Evolutionary conservation across 2,888 invertebrate genomes (phyloP).

Genomic region (Oscheius myriophilus): DNA sequence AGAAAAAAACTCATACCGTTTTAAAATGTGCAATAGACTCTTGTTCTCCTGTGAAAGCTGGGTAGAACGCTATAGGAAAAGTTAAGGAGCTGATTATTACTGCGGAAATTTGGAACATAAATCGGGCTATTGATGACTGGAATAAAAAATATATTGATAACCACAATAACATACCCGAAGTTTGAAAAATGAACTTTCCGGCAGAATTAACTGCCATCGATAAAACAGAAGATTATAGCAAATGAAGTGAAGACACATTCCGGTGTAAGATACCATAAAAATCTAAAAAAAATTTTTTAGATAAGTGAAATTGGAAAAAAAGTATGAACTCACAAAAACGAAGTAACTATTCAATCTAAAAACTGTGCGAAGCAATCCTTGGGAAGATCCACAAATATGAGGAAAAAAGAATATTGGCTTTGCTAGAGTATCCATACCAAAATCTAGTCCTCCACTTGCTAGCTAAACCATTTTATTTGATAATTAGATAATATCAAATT

Average conservation of each 20-base stretch:
- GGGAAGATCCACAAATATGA: background rate
- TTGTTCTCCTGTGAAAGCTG: too few relatives aligned
- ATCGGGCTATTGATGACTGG: too few relatives aligned
- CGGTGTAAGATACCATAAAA: slow-evolving; percentile 2
- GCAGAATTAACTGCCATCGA: slow-evolving; percentile 12
- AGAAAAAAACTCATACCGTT: too few relatives aligned
- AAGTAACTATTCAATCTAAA: slow-evolving; percentile 7
- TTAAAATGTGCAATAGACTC: too few relatives aligned
- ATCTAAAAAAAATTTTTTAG: background rate
- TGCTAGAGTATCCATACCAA: slow-evolving; percentile 18
- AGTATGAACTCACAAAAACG: slow-evolving; percentile 4
- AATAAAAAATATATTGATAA: too few relatives aligned
- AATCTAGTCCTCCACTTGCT: too few relatives aligned
- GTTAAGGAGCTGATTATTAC: too few relatives aligned
- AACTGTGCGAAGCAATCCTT: slow-evolving; percentile 5
- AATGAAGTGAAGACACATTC: slow-evolving; percentile 15
- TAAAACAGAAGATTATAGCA: slow-evolving; percentile 3
- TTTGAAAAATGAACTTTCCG: slow-evolving; percentile 4
- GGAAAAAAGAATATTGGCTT: slow-evolving; percentile 27
- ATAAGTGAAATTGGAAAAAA: too few relatives aligned
- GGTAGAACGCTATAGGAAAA: too few relatives aligned
- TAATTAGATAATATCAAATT: too few relatives aligned
- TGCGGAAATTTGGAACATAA: too few relatives aligned
- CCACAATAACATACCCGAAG: slow-evolving; percentile 7
- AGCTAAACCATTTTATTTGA: too few relatives aligned